phyloP scores from a whole-genome alignment of 2,888 invertebrate species.

The Micoletzkya japonica region DNA sequence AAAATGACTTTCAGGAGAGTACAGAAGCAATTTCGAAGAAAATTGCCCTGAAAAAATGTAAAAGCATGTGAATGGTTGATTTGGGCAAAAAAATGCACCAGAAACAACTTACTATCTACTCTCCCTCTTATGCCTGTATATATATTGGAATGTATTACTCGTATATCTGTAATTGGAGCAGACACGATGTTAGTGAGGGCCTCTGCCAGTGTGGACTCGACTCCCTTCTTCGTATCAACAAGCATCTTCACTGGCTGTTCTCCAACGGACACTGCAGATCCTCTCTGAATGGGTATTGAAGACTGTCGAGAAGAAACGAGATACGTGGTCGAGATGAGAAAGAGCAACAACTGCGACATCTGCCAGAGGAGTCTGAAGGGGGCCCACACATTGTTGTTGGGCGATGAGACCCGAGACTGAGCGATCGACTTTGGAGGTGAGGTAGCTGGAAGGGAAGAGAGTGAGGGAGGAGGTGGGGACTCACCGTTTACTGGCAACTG shows the following conservation, averaged over 20 bases:
- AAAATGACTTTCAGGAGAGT: too few species aligned
- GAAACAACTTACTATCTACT: too few species aligned
- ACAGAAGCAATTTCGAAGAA: too few species aligned
- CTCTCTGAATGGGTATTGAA: conserved; percentile 69
- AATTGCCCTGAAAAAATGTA: too few species aligned
- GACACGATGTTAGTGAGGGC: conserved; percentile 87
- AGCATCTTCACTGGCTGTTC: conserved; percentile 89
- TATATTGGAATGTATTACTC: conserved; percentile 65
- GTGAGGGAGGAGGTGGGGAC: background rate
- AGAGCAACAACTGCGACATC: conserved; percentile 86
- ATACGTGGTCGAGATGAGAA: conserved; percentile 75
- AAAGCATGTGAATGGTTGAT: conserved; percentile 4
- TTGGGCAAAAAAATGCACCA: background rate
- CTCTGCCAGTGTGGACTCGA: conserved; percentile 90
- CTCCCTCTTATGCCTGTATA: background rate
- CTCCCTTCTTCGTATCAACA: conserved; percentile 81
- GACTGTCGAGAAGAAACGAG: too few species aligned
- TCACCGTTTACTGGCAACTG: conserved; percentile 86
- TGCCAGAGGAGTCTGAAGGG: conserved; percentile 90
- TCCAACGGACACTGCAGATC: conserved; percentile 91
- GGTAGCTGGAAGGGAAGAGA: conserved; percentile 34
- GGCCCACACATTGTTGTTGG: conserved; percentile 97
- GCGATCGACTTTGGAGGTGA: conserved; percentile 67
- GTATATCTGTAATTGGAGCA: conserved; percentile 69
- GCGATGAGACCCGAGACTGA: conserved; percentile 93